Base-by-base conservation (phyloP, 2,113 vertebrate species). In the Takifugu flavidus region DNA sequence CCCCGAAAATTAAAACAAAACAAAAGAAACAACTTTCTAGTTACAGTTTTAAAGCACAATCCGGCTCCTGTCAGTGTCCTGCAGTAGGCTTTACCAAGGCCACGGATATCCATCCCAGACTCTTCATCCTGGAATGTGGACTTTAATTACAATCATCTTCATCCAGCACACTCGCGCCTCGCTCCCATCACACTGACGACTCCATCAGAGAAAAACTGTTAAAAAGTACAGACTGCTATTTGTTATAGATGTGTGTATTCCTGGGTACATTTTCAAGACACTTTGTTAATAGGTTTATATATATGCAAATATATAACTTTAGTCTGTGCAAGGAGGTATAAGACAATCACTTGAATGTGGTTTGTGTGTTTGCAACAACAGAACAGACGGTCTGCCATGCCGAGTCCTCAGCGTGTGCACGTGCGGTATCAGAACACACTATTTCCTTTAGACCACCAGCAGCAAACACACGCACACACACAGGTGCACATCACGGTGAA, bases 261-360 rank as follows among this genome's bases (percentile, higher is more conserved):
- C 86, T 89, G 87, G 85, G 86, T 87, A 90, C 86, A 90, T 78
- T 83, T 75, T 89, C 86, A 90, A 90, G 88, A 91, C 90, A 90
- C 89, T 90, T 88, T 87, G 89, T 89, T 90, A 87, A 91, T 90
- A 88, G 70, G 77, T 86, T 86, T 78, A 84, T 87, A 80, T 87
- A 80, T 85, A 83, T 86, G 59, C 66, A 82, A 72, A 83, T 87
- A 87, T 83, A 80, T 72, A 83, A 88, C 83, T 89, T 87, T 85
- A 88, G 84, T 88, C 87, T 92, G 87, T 91, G 91, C 89, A 91
- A 91, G 83, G 72, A 89, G 83, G 79, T 90, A 85, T 86, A 86
- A 89, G 87, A 90, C 88, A 91, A 87, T 90, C 87, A 88, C 79
- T 88, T 82, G 75, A 80, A 87, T 83, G 77, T 80, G 78, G 77